Evolutionary conservation across 2,888 invertebrate species (phyloP), one percentile per base, ranked within the genome.

Genomic region (Apamea anceps): DNA sequence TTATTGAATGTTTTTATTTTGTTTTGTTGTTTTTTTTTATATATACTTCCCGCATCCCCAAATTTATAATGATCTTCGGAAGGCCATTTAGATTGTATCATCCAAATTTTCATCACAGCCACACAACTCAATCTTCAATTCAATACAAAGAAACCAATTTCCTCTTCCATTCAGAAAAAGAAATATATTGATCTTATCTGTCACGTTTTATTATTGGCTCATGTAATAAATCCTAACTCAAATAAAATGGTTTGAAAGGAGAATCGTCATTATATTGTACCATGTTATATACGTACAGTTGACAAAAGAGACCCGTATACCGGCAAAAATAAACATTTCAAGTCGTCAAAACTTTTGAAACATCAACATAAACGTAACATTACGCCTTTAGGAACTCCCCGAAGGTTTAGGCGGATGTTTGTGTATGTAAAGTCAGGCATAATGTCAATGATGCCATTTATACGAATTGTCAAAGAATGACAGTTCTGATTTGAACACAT

Each of bases 181-280:
- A 85, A 85, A 75, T 68, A 37, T 74, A 80, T 81, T 70, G 81
- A 81, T 70, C 21, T 60, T 79, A 75, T 80, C 62, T 67, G 74
- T 67, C 85, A 66, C 25, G 62, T 28, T 80, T 21, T 62, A 65
- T 72, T 80, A 65, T 60, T 80, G 73, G 37, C 5, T 28, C 60
- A 21, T 74, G 72, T 37, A 75, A 75, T 83, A 81, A 75, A 84
- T 81, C 28, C 28, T 42, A 57, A 70, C 6, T 62, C 72, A 65
- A 83, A 72, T 70, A 81, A 80, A 77, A 57, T 57, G 37, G n/a
- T 42, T 63, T 60, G 37, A 42, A 65, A n/a, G 48, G 48, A 42
- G 48, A 48, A 65, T 65, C 37, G 54, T 65, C 57, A 32, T 42
- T 80, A 21, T 25, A 4, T 12, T 28, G 18, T 57, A n/a, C 10